Conservation (phyloP, 2,888 invertebrate genomes). For the Chromoteleia sp. region DNA sequence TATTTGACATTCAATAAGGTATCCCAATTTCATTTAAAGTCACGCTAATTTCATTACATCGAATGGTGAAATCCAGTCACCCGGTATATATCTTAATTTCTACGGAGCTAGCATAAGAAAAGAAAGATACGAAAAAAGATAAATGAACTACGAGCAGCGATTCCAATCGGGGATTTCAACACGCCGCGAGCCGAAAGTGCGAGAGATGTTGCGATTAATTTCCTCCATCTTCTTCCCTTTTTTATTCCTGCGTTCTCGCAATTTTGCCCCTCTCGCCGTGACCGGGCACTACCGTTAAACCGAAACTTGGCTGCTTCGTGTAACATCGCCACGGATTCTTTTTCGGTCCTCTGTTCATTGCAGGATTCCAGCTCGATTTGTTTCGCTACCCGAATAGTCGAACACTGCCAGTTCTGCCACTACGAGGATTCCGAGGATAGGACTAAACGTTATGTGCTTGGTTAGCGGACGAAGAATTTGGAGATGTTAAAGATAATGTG, state of each 20-base stretch:
- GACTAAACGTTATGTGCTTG: conserved; percentile 7
- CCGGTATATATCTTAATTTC: conserved; percentile 66
- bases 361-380: conserved; percentile 59
- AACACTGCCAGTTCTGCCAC: conserved; percentile 6
- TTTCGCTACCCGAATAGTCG: conserved; percentile 38
- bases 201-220: conserved; percentile 72
- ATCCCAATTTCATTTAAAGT: too few relatives aligned
- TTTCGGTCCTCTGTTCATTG: conserved; percentile 38
- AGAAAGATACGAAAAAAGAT: conserved; percentile 70
- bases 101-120: conserved; percentile 55
- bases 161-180: conserved; percentile 71
- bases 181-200: conserved; percentile 71
- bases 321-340: conserved; percentile 57
- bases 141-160: conserved; percentile 66
- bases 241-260: conserved; percentile 64
- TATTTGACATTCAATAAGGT: too few relatives aligned
- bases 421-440: conserved; percentile 22
- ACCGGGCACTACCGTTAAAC: conserved; percentile 72
- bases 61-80: conserved; percentile 45
- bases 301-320: conserved; percentile 54
- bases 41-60: not conserved
- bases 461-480: conserved; percentile 47
- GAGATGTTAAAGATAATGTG: conserved; percentile 50
- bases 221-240: conserved; percentile 68
- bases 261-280: conserved; percentile 65